Conservation (phyloP, 2,113 vertebrate genomes). For the Suricata suricatta region DNA sequence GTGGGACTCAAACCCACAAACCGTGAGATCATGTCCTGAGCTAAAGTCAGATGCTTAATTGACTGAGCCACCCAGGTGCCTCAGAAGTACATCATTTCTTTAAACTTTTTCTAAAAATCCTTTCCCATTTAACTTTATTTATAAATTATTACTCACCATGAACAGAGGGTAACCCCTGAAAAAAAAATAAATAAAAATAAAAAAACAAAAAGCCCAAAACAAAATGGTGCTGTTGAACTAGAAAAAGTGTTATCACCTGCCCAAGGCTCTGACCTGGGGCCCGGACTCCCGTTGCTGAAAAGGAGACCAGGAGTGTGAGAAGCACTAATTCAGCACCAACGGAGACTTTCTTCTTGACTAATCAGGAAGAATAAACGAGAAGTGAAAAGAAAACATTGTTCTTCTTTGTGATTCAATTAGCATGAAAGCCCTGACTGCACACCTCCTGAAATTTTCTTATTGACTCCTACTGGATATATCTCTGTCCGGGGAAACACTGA, state of each 20-base stretch:
- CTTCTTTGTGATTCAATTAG: neutral
- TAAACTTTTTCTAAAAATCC: neutral
- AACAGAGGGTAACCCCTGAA: neutral
- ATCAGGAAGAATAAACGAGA: neutral
- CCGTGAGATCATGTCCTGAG: no score
- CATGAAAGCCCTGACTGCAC: fast-evolving
- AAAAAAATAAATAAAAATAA: no score
- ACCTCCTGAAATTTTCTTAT: neutral
- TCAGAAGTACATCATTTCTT: neutral
- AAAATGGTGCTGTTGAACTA: neutral
- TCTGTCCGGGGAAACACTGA: neutral
- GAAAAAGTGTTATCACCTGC: no score
- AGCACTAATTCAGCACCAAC: no score
- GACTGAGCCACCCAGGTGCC: no score
- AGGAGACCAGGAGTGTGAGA: neutral
- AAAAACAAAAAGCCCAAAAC: neutral
- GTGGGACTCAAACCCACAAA: no score
- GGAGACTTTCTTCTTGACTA: slow-evolving; percentile 29
- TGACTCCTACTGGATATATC: neutral
- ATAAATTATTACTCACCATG: neutral
- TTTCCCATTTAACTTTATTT: neutral
- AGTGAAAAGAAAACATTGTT: neutral
- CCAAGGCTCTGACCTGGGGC: neutral
- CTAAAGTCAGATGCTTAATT: no score
- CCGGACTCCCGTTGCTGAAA: neutral